These are phyloP conservation scores for Aphodius granarius DNA, from an alignment of 2,888 invertebrate genomes.

Conservation along the genomic window DNA sequence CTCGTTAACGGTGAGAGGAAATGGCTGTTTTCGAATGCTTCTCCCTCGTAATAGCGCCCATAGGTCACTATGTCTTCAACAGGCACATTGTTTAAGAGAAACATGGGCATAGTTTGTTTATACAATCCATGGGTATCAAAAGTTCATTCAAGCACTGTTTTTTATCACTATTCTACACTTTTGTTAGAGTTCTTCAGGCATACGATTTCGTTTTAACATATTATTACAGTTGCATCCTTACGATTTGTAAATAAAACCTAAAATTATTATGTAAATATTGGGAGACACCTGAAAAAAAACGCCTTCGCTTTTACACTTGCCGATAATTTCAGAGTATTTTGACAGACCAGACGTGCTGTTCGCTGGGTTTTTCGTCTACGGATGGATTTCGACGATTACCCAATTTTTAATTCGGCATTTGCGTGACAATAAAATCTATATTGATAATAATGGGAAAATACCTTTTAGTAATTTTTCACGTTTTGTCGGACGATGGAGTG, in stretches of 20 bases:
- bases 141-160: background rate
- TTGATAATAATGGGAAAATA: background rate
- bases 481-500: background rate
- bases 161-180: too few relatives aligned
- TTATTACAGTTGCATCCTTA: background rate
- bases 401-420: background rate
- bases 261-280: background rate
- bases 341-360: background rate
- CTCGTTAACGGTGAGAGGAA: constrained; percentile 35
- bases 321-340: background rate
- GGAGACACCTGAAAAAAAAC: background rate
- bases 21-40: constrained; percentile 35
- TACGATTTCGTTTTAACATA: background rate
- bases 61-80: constrained; percentile 31
- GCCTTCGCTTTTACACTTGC: background rate
- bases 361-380: background rate
- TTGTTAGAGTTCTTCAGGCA: background rate
- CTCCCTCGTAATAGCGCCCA: constrained; percentile 28
- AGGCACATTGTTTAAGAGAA: constrained; percentile 35
- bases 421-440: constrained; percentile 9
- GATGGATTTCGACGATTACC: background rate
- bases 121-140: constrained; percentile 10
- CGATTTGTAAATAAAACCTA: background rate
- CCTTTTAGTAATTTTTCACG: constrained; percentile 1
- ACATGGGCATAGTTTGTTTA: constrained; percentile 33